These are phyloP conservation scores for Drosophila arizonae DNA, from an alignment of 1,140 invertebrate genomes.

Conservation along the genomic window DNA sequence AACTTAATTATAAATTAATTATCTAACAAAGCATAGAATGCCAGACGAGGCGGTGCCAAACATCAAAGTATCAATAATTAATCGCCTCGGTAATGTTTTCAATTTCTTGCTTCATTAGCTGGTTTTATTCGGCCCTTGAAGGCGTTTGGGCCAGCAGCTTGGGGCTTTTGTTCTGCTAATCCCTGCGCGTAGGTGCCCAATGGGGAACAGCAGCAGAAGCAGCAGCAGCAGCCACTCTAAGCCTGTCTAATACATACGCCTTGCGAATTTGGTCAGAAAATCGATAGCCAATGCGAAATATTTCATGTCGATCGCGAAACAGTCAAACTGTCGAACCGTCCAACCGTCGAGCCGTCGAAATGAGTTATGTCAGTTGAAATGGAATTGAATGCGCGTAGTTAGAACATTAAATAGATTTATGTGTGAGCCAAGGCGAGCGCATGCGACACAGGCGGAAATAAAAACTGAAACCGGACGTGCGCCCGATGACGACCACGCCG, in stretches of 20 bases:
- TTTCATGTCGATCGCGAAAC: slow-evolving; percentile 14
- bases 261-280: slow-evolving; percentile 39
- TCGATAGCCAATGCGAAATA: slow-evolving; percentile 30
- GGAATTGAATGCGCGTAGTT: slow-evolving; percentile 13
- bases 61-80: slow-evolving; percentile 81
- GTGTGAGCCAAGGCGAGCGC: slow-evolving; percentile 33
- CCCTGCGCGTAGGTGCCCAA: slow-evolving; percentile 27
- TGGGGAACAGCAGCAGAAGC: background rate
- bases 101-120: slow-evolving; percentile 79
- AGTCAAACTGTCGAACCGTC: slow-evolving; percentile 8
- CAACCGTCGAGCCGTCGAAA: slow-evolving; percentile 18
- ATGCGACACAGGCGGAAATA: slow-evolving; percentile 57
- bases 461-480: slow-evolving; percentile 76
- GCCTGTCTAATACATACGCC: slow-evolving; percentile 63
- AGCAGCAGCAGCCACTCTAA: slow-evolving; percentile 33
- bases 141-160: slow-evolving; percentile 34
- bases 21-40: slow-evolving; percentile 44
- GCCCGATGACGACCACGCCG: slow-evolving; percentile 62
- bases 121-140: slow-evolving; percentile 56
- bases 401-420: slow-evolving; percentile 57
- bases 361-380: slow-evolving; percentile 44
- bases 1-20: slow-evolving; percentile 82
- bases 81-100: slow-evolving; percentile 79
- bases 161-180: slow-evolving; percentile 52
- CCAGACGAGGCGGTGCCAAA: slow-evolving; percentile 23